Evolutionary conservation across 1,140 invertebrate species (phyloP).

Genomic region (Ostrea denselamellosa): DNA sequence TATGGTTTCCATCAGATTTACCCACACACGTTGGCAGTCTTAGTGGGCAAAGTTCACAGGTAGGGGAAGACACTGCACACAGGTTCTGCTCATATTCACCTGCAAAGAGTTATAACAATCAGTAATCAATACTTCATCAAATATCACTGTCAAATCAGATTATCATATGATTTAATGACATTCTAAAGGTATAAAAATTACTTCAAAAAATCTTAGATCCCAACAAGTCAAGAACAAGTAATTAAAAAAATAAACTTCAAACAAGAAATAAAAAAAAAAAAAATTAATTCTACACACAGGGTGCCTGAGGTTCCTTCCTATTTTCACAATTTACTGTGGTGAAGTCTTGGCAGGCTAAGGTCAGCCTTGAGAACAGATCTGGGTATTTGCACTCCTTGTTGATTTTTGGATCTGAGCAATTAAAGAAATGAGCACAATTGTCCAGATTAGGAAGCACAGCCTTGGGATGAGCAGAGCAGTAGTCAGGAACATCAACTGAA

Average conservation of each 20-base stretch:
- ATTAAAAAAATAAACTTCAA: not conserved
- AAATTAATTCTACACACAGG: constrained; percentile 58
- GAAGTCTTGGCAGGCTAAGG: constrained; percentile 61
- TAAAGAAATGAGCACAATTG: constrained; percentile 66
- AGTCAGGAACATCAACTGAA: constrained; percentile 48
- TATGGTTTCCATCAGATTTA: constrained; percentile 45
- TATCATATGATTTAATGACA: too few relatives aligned
- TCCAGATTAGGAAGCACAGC: constrained; percentile 57
- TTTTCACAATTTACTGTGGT: constrained; percentile 59
- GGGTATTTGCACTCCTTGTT: constrained; percentile 62
- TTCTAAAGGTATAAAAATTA: too few relatives aligned
- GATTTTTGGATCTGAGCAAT: constrained; percentile 56
- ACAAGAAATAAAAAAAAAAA: not conserved
- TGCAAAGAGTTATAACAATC: constrained; percentile 11
- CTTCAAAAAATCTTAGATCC: too few relatives aligned
- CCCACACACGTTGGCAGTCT: constrained; percentile 43
- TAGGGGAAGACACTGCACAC: constrained; percentile 41
- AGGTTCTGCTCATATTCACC: constrained; percentile 59
- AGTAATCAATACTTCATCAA: too few relatives aligned
- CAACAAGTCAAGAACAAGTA: too few relatives aligned
- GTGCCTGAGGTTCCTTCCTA: constrained; percentile 65
- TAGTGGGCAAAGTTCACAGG: constrained; percentile 39
- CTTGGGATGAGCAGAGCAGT: constrained; percentile 41
- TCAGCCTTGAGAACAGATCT: constrained; percentile 59
- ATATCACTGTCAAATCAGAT: too few relatives aligned